These are phyloP conservation scores for Pungitius pungitius DNA, from an alignment of 2,113 vertebrate genomes.

Conservation along the genomic window DNA sequence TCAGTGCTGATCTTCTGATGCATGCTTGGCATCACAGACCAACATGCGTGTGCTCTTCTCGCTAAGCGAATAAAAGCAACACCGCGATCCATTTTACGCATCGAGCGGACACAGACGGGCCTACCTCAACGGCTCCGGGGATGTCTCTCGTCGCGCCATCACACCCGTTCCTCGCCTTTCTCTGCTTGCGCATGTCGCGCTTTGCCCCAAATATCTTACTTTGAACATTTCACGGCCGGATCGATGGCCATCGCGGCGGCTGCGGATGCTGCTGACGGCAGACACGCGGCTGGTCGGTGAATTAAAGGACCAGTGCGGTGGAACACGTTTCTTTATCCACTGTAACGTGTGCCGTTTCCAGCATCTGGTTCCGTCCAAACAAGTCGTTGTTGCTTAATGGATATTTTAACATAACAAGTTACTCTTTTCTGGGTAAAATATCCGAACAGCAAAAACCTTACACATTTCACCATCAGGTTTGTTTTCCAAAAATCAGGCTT, in stretches of 20 bases:
- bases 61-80: background rate
- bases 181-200: slow-evolving; percentile 5
- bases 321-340: background rate
- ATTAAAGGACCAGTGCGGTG: slow-evolving; percentile 68
- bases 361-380: background rate
- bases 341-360: background rate
- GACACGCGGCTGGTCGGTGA: slow-evolving; percentile 54
- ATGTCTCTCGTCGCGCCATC: background rate
- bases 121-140: slow-evolving; percentile 37
- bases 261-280: slow-evolving; percentile 59
- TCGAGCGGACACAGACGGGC: background rate
- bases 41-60: background rate
- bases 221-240: slow-evolving; percentile 45
- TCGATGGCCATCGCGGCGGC: slow-evolving; percentile 60
- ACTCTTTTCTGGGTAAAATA: background rate
- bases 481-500: background rate
- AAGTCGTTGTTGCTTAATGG: background rate
- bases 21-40: background rate
- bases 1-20: background rate
- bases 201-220: slow-evolving; percentile 45
- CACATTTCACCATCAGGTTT: too few relatives aligned
- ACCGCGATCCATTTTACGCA: background rate
- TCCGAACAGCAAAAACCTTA: background rate
- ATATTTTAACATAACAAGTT: background rate
- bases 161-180: background rate